These are phyloP conservation scores for Pyrgilauda ruficollis DNA, from an alignment of 2,113 vertebrate genomes.

Conservation along the genomic window DNA sequence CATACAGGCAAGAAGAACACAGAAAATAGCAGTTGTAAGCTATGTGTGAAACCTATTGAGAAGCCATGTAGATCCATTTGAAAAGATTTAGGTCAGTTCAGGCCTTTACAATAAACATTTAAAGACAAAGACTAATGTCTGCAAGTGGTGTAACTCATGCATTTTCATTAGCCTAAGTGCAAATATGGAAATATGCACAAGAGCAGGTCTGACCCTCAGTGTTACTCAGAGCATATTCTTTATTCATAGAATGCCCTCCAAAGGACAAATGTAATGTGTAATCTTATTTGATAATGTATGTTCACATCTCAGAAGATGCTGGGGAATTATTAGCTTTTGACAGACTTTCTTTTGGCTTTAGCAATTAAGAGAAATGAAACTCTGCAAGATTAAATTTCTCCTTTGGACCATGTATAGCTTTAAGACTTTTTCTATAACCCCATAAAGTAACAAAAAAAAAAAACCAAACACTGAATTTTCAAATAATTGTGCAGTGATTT, in stretches of 20 bases:
- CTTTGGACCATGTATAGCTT: background rate
- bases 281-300: background rate
- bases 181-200: background rate
- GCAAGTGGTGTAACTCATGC: background rate
- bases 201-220: background rate
- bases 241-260: conserved; percentile 19
- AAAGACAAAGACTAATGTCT: background rate
- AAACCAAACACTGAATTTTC: background rate
- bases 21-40: background rate
- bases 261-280: background rate
- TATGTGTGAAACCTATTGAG: background rate
- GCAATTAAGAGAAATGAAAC: conserved; percentile 8
- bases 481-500: background rate
- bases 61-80: background rate
- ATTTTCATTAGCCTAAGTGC: background rate
- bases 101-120: background rate
- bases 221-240: background rate
- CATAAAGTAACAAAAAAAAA: background rate
- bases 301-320: background rate
- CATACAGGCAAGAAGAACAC: background rate
- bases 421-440: background rate
- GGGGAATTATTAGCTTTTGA: background rate
- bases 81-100: background rate
- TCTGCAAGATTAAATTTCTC: background rate
- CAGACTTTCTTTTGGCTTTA: background rate